Evolutionary conservation across 2,888 invertebrate species (phyloP), one percentile per base, ranked within the genome.

Genomic region (Chelonus formosanus): DNA sequence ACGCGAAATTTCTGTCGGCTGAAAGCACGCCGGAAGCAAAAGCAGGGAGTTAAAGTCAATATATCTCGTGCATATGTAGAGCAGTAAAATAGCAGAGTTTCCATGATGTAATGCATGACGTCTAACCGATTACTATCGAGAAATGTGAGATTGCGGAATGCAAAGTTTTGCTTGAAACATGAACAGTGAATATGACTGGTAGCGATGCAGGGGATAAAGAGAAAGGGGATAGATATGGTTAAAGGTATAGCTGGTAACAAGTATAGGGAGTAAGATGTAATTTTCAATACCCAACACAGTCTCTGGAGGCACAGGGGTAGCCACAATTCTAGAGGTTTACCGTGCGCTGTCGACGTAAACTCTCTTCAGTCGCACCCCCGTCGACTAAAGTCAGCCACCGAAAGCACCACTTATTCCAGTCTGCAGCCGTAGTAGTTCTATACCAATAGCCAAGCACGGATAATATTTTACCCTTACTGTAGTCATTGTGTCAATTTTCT

Each of bases 301-400:
- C 76, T 74, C 76, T 72, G 67, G 75, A 76, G 75, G 73, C 73
- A 72, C 62, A 65, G 69, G 77, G 81, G 78, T 76, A 78, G 73
- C 78, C 78, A 83, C 82, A 81, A 82, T 80, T 83, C 81, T 75
- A 76, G 77, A 80, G 80, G 76, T 83, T 82, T 83, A 83, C 80
- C 79, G 81, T 77, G 77, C 74, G 75, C 81, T 79, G 82, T 82
- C 82, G 79, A 79, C 82, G 81, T 83, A 83, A 83, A 83, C 81
- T 82, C 80, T 81, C 78, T 77, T 80, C 80, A 78, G 80, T 80
- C 78, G 76, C 77, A 74, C 76, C 75, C 77, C 74, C 75, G 70
- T 75, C 72, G 74, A 70, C 72, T 67, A 72, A 47, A 66, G 56
- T 20, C 67, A 40, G 44, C 57, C 44, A 31, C 58, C 47, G 63